Evolutionary conservation across 1,140 invertebrate genomes (phyloP).

Genomic region (Periplaneta americana): DNA sequence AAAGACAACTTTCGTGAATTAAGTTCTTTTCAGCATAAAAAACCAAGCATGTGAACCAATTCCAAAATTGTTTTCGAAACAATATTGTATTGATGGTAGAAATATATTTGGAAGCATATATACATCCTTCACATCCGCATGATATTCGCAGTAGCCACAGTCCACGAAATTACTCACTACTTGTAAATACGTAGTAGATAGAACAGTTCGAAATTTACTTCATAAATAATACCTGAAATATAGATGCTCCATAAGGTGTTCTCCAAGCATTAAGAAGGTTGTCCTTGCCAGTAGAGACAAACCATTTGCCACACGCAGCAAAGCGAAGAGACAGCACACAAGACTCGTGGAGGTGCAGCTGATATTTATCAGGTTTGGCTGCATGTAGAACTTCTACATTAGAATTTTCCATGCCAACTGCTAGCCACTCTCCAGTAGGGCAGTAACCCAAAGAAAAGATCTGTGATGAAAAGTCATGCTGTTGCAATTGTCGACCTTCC

Average conservation of each 20-base stretch:
- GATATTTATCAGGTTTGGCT: conserved; percentile 94
- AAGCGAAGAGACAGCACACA: conserved; percentile 96
- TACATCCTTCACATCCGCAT: too few species aligned
- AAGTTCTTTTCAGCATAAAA: too few species aligned
- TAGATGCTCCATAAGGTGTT: conserved; percentile 96
- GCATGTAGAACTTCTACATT: conserved; percentile 94
- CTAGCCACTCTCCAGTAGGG: conserved; percentile 96
- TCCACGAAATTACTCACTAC: too few species aligned
- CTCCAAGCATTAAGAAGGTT: conserved; percentile 97
- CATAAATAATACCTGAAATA: conserved; percentile 85
- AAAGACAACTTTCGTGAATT: too few species aligned
- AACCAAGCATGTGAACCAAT: too few species aligned
- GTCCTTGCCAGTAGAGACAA: conserved; percentile 98
- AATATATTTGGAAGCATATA: too few species aligned
- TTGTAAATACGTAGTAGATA: too few species aligned
- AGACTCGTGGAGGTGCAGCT: conserved; percentile 94
- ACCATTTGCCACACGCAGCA: conserved; percentile 97
- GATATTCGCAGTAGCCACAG: too few species aligned
- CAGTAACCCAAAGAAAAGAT: conserved; percentile 95
- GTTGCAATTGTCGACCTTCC: conserved; percentile 80
- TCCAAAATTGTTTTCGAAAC: too few species aligned
- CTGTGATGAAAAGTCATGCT: conserved; percentile 85
- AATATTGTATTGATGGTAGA: too few species aligned
- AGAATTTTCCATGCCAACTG: conserved; percentile 97
- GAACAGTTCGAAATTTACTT: too few species aligned